Conservation (phyloP, 2,888 invertebrate genomes). For the Lamellibrachia columna region DNA sequence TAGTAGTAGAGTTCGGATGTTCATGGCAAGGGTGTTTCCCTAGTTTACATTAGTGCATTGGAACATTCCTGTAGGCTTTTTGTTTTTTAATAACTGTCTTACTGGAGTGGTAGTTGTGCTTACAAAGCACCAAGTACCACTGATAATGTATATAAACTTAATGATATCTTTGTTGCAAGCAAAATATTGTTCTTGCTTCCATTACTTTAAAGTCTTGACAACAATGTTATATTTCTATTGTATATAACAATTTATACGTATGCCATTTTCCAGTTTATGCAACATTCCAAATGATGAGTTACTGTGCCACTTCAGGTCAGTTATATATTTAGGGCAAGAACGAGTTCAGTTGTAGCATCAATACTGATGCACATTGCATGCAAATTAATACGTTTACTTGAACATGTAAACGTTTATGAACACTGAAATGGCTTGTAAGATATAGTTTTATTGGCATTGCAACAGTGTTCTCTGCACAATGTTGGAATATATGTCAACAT, state of each 20-base stretch:
- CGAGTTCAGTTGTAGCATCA: too few relatives aligned
- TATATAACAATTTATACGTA: background rate
- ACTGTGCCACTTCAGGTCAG: background rate
- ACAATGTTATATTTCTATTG: background rate
- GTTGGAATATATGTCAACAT: too few relatives aligned
- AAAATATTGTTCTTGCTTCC: background rate
- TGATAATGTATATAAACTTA: background rate
- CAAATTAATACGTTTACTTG: background rate
- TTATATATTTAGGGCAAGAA: background rate
- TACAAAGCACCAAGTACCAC: background rate
- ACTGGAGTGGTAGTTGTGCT: background rate
- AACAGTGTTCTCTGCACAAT: background rate
- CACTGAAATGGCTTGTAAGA: background rate
- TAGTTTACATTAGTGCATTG: background rate
- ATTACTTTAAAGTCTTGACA: background rate
- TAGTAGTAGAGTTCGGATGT: background rate
- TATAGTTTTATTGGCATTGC: background rate
- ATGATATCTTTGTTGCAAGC: background rate
- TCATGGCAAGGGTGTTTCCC: background rate
- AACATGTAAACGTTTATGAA: background rate
- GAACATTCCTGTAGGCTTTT: background rate
- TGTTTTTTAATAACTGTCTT: background rate
- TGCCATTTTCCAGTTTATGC: background rate
- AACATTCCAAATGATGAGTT: background rate
- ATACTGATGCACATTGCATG: too few relatives aligned